Conservation (phyloP, 2,113 vertebrate species). For the Progne subis region DNA sequence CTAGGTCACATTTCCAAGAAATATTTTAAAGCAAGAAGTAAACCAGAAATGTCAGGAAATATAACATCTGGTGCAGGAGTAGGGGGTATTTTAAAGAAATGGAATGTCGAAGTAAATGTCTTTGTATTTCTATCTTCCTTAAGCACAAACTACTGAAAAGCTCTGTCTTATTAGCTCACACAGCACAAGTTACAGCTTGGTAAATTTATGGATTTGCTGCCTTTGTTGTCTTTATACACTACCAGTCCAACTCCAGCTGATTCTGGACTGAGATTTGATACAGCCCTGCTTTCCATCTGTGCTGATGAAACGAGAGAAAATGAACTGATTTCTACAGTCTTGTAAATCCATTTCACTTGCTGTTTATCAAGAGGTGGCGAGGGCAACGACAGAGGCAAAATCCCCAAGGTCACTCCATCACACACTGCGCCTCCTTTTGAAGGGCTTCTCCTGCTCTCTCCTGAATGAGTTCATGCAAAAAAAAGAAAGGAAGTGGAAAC, state of each 20-base stretch:
- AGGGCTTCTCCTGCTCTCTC: neutral
- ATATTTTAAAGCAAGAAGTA: neutral
- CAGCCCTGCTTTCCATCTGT: constrained; percentile 43
- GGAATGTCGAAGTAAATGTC: constrained; percentile 9
- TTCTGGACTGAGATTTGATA: constrained; percentile 55
- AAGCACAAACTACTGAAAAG: constrained; percentile 23
- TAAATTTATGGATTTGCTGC: constrained; percentile 5
- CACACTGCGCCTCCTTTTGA: neutral
- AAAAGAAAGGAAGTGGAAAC: neutral
- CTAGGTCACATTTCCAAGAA: neutral
- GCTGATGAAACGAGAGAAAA: constrained; percentile 34
- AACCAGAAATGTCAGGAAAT: neutral
- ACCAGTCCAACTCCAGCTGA: constrained; percentile 39
- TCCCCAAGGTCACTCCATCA: neutral
- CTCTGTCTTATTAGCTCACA: neutral
- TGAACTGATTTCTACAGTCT: neutral
- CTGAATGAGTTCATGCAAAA: neutral
- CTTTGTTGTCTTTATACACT: constrained; percentile 4
- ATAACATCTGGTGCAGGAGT: neutral
- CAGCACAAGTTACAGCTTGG: neutral
- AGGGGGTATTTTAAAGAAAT: constrained; percentile 26
- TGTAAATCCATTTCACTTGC: neutral
- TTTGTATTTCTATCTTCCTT: constrained; percentile 5
- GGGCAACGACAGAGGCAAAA: neutral
- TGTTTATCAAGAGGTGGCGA: neutral